Evolutionary conservation across 2,888 invertebrate genomes (phyloP).

Genomic region (Papilio elwesi): DNA sequence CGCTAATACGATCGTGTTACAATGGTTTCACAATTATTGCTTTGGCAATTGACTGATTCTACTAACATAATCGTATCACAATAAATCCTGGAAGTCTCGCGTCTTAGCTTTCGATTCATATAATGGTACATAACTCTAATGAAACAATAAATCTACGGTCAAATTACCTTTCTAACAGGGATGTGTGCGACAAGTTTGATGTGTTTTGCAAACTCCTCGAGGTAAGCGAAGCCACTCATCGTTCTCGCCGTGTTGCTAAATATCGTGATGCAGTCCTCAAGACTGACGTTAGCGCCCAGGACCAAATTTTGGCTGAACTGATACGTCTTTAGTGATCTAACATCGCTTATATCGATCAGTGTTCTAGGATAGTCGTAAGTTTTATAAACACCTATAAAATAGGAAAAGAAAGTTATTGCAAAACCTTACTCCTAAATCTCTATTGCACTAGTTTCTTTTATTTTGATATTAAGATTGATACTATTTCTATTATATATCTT

Average conservation of each 20-base stretch:
- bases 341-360: conserved; percentile 70
- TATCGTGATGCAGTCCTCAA: conserved; percentile 82
- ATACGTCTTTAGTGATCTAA: conserved; percentile 61
- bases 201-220: conserved; percentile 82
- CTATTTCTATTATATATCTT: not conserved
- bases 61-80: too few species aligned
- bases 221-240: conserved; percentile 78
- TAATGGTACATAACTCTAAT: not conserved
- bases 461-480: not conserved
- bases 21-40: too few species aligned
- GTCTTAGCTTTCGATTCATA: not conserved
- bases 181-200: conserved; percentile 85
- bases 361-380: conserved; percentile 61
- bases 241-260: conserved; percentile 67
- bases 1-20: too few species aligned
- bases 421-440: too few species aligned
- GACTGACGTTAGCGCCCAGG: conserved; percentile 84
- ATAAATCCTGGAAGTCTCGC: too few species aligned
- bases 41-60: too few species aligned
- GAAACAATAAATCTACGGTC: not conserved
- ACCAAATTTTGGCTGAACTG: conserved; percentile 68
- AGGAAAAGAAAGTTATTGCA: not conserved
- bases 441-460: too few species aligned
- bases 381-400: conserved; percentile 64
- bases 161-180: conserved; percentile 85